Percentiles rank a stretch among this genome's conserved stretches.
Evolutionary conservation across 2,113 vertebrate genomes (phyloP).

Genomic region (Lampris incognitus): DNA sequence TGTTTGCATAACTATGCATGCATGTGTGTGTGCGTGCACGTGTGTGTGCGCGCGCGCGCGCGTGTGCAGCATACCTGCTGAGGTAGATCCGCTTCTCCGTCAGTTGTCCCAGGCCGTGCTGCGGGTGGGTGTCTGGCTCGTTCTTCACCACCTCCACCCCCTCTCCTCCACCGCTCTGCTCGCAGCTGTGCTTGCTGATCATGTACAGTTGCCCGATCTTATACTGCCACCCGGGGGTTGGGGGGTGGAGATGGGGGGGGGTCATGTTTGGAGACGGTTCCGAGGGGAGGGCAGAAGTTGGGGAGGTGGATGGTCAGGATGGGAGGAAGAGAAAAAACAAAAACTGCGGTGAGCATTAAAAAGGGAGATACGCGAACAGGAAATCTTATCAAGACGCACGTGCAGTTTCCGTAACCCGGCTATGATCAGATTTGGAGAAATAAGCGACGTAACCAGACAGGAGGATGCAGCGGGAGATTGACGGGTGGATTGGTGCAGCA

Average conservation of each 20-base stretch:
- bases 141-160: slow-evolving; percentile 92
- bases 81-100: slow-evolving; percentile 93
- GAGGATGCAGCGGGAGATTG: too few relatives aligned
- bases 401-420: too few relatives aligned
- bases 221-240: slow-evolving; percentile 75
- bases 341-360: slow-evolving; percentile 5
- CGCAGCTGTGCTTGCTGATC: slow-evolving; percentile 94
- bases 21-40: slow-evolving; percentile 41
- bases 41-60: slow-evolving; percentile 24
- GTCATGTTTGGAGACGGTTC: too few relatives aligned
- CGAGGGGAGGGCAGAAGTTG: neutral
- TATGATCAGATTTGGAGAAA: too few relatives aligned
- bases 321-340: neutral
- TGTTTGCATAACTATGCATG: slow-evolving; percentile 78
- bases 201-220: slow-evolving; percentile 93
- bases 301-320: neutral
- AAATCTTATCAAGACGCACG: too few relatives aligned
- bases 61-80: slow-evolving; percentile 84
- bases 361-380: neutral
- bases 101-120: slow-evolving; percentile 87
- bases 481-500: too few relatives aligned
- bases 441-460: too few relatives aligned
- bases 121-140: slow-evolving; percentile 84
- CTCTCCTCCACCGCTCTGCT: slow-evolving; percentile 90
- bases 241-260: neutral